phyloP scores from a whole-genome alignment of 30 jellyfish, hydroid and myxozoan species.

The Cassiopea andromeda region DNA sequence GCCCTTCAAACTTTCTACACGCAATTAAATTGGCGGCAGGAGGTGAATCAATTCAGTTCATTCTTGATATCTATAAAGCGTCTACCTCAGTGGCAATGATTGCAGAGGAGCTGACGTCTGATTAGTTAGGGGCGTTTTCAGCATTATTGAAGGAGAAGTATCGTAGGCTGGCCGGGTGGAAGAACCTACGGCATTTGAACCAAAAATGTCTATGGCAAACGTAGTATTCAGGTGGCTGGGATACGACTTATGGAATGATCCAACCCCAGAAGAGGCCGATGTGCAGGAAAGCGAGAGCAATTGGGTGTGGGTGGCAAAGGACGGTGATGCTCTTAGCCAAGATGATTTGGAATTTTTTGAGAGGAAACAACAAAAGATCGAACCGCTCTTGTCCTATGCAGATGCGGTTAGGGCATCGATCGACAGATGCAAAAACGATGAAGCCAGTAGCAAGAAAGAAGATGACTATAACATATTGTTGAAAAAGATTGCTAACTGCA shows the following conservation, averaged over 20 bases:
- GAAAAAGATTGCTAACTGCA: not conserved
- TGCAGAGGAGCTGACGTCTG: not conserved
- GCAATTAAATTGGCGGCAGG: not conserved
- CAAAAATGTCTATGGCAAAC: constrained; percentile 7
- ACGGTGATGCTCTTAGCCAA: constrained; percentile 40
- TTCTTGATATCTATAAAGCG: not conserved
- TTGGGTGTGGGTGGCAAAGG: constrained; percentile 65
- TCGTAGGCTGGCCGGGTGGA: constrained; percentile 21
- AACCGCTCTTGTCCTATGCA: constrained; percentile 52
- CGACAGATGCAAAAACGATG: constrained; percentile 34
- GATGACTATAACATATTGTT: not conserved
- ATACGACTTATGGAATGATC: constrained; percentile 64
- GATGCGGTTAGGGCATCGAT: constrained; percentile 57
- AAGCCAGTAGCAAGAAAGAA: not conserved
- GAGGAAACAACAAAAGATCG: not conserved
- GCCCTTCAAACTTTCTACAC: too few species aligned
- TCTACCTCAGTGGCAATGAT: not conserved
- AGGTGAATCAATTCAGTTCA: not conserved
- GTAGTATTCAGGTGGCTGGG: constrained; percentile 63
- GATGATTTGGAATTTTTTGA: constrained; percentile 57
- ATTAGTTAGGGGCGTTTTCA: not conserved
- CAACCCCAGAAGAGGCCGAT: not conserved
- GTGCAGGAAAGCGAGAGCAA: not conserved
- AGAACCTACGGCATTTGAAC: constrained; percentile 23
- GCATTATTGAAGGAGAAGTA: not conserved